Percentiles rank a stretch among this genome's conserved stretches.
Evolutionary conservation across 2,113 vertebrate genomes (phyloP).

Genomic region (Antidorcas marsupialis): DNA sequence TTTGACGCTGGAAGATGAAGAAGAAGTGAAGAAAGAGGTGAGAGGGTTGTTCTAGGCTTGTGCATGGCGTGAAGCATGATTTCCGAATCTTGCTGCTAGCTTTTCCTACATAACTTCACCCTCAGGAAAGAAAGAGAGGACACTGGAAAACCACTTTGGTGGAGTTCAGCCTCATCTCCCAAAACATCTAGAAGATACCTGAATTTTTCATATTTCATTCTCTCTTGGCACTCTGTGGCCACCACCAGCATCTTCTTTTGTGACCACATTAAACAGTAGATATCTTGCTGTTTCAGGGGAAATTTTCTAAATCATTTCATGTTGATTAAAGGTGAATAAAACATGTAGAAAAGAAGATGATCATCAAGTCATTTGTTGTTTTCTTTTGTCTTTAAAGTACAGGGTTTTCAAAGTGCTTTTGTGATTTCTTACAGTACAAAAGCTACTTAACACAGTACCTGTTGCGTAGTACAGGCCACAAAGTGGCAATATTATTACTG

Average conservation of each 20-base stretch:
- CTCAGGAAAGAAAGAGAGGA: background rate
- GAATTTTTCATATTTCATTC: background rate
- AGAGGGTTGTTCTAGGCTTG: background rate
- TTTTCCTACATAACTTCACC: background rate
- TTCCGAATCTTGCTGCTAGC: background rate
- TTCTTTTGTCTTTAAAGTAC: conserved; percentile 2
- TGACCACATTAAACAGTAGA: background rate
- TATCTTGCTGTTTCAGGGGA: background rate
- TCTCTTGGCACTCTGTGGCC: background rate
- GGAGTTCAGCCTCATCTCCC: background rate
- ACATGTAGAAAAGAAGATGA: background rate
- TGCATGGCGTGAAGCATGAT: background rate
- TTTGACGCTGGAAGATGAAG: conserved; percentile 94
- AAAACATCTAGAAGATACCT: background rate
- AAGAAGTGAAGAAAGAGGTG: conserved; percentile 95
- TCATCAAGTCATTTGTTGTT: background rate
- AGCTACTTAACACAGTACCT: background rate
- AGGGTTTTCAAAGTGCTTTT: background rate
- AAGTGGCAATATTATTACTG: background rate
- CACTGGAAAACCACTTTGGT: background rate
- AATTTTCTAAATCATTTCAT: conserved; percentile 8
- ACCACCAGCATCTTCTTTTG: background rate
- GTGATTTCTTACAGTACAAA: background rate
- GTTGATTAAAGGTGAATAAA: background rate
- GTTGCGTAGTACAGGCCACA: background rate